phyloP scores from a whole-genome alignment of 2,888 invertebrate species.

The Eupelmus urozonus region DNA sequence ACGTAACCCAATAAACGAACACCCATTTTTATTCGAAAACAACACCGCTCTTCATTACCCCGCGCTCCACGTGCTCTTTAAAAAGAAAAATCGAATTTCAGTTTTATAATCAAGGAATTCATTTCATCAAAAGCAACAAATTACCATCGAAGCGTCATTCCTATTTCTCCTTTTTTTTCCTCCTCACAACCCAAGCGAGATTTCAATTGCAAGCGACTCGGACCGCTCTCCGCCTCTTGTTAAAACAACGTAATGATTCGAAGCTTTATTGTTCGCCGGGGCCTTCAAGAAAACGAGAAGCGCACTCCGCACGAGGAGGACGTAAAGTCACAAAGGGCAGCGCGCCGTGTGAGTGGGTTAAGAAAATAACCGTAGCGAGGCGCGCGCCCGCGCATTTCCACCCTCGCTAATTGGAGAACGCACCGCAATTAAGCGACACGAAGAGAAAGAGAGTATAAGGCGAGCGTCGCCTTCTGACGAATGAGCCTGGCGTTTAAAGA shows the following conservation, averaged over 20 bases:
- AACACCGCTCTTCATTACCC: too few species aligned
- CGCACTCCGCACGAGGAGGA: background rate
- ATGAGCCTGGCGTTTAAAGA: slow-evolving; percentile 46
- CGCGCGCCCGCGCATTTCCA: background rate
- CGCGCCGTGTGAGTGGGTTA: slow-evolving; percentile 4
- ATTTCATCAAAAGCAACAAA: background rate
- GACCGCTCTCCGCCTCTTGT: slow-evolving; percentile 9
- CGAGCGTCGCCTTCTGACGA: slow-evolving; percentile 36
- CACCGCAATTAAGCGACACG: slow-evolving; percentile 34
- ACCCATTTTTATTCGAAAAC: background rate
- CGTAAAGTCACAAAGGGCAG: slow-evolving; percentile 4
- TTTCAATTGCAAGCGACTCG: background rate
- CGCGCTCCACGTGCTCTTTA: too few species aligned
- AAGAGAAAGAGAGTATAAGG: background rate
- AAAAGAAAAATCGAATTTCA: background rate
- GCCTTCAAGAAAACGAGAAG: background rate
- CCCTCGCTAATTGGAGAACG: slow-evolving; percentile 57
- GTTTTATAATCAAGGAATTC: background rate
- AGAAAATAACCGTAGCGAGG: slow-evolving; percentile 41
- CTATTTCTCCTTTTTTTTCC: background rate
- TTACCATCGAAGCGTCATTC: background rate
- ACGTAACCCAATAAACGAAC: background rate
- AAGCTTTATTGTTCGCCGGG: background rate
- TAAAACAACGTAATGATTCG: slow-evolving; percentile 37
- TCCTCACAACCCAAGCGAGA: background rate